These are phyloP conservation scores for Pedetes capensis DNA, from an alignment of 2,113 vertebrate genomes.

Conservation along the genomic window DNA sequence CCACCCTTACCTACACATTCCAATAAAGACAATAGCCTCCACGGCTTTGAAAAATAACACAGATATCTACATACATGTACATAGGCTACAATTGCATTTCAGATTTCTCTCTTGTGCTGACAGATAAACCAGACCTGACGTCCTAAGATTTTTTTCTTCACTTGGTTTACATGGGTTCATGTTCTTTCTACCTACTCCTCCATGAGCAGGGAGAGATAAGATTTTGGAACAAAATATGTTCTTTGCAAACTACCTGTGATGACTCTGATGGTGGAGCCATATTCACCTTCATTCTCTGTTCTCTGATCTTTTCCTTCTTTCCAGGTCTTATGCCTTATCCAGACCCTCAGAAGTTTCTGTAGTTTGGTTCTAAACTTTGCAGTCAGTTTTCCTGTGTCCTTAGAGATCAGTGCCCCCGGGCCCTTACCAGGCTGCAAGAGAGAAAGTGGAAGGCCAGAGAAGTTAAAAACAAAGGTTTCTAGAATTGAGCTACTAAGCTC, in stretches of 20 bases:
- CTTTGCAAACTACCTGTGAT: not conserved
- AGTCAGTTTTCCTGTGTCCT: not conserved
- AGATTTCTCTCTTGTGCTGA: not conserved
- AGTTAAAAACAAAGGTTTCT: not conserved
- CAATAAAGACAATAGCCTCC: not conserved
- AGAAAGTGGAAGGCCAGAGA: not conserved
- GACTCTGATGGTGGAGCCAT: not conserved
- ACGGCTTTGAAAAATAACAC: not conserved
- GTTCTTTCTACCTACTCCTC: not conserved
- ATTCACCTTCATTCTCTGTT: not conserved
- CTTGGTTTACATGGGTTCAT: not conserved
- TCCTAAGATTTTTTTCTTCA: not conserved
- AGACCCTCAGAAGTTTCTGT: not conserved
- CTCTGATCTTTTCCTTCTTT: not conserved
- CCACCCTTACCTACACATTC: not conserved
- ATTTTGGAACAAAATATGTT: not conserved
- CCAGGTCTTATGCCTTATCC: not conserved
- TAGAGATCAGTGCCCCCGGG: not conserved
- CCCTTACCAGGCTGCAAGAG: not conserved
- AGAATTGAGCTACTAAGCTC: not conserved
- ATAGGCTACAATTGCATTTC: not conserved
- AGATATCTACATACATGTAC: not conserved
- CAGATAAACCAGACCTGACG: not conserved
- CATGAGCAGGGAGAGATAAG: not conserved
- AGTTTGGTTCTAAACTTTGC: not conserved